A percentile compares a stretch with the other conserved stretches of the same genome.
Conservation (phyloP, 2,888 invertebrate genomes). For the Panzeria rudis region DNA sequence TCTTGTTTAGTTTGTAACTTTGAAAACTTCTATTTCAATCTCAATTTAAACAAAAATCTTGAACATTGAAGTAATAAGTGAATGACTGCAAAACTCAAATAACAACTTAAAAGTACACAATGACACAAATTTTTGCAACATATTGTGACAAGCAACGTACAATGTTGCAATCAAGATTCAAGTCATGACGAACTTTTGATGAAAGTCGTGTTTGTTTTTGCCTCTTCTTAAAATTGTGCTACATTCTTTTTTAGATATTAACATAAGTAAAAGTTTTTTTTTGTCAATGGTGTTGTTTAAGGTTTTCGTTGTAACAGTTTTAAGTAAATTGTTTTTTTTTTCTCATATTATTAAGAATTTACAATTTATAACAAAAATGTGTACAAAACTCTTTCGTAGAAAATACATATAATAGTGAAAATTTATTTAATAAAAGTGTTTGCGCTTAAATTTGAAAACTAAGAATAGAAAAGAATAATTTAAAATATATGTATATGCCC, state of each 20-base stretch:
- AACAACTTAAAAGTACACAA: conserved; percentile 12
- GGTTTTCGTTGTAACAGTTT: neutral
- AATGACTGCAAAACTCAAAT: conserved; percentile 42
- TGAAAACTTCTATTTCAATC: conserved; percentile 30
- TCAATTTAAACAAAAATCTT: conserved; percentile 32
- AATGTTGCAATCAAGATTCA: conserved; percentile 6
- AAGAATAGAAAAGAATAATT: too few relatives aligned
- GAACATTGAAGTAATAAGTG: conserved; percentile 19
- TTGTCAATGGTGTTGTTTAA: neutral
- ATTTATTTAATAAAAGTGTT: too few relatives aligned
- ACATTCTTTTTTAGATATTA: too few relatives aligned
- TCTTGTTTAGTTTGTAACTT: conserved; percentile 35
- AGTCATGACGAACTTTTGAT: conserved; percentile 29
- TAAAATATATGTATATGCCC: too few relatives aligned
- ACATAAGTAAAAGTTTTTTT: conserved; percentile 14
- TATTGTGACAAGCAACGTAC: neutral
- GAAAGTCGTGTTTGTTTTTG: conserved; percentile 17
- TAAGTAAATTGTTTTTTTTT: neutral
- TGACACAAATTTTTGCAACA: neutral
- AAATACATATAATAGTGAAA: too few relatives aligned
- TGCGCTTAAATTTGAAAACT: too few relatives aligned
- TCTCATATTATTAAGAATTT: neutral
- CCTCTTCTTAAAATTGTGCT: neutral
- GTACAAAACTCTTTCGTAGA: too few relatives aligned
- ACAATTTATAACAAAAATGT: too few relatives aligned